A percentile compares a stretch with the other conserved stretches of the same genome.
Evolutionary conservation across 1,140 invertebrate genomes (phyloP).

Genomic region (Leptinotarsa defecta): DNA sequence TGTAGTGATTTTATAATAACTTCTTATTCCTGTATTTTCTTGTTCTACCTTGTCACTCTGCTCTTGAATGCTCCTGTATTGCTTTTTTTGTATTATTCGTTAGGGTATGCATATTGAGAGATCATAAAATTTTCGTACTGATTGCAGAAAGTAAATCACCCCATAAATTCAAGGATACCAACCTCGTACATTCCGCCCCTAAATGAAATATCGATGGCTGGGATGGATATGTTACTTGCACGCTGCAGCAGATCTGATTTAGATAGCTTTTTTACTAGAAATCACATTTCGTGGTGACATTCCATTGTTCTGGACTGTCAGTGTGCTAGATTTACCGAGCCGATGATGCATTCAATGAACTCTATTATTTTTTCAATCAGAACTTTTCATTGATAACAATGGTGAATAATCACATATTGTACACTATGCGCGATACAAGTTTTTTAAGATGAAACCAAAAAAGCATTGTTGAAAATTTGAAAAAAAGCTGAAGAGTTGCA

Average conservation of each 20-base stretch:
- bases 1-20: no score
- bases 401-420: neutral
- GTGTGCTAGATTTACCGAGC: slow-evolving; percentile 3
- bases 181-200: neutral
- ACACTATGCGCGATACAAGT: neutral
- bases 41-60: no score
- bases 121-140: no score
- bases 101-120: no score
- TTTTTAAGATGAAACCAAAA: neutral
- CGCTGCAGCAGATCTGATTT: slow-evolving; percentile 13
- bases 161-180: neutral
- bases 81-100: no score
- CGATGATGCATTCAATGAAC: slow-evolving; percentile 12
- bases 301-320: slow-evolving; percentile 5
- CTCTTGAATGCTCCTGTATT: no score
- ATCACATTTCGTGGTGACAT: slow-evolving; percentile 10
- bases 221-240: neutral
- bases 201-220: slow-evolving; percentile 9
- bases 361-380: slow-evolving; percentile 13
- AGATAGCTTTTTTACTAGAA: slow-evolving; percentile 11
- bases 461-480: neutral
- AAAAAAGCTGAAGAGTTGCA: no score
- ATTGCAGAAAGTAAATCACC: no score
- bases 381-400: neutral
- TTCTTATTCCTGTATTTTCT: no score